These are phyloP conservation scores for Lathronympha strigana DNA, from an alignment of 2,888 invertebrate species.

Conservation along the genomic window DNA sequence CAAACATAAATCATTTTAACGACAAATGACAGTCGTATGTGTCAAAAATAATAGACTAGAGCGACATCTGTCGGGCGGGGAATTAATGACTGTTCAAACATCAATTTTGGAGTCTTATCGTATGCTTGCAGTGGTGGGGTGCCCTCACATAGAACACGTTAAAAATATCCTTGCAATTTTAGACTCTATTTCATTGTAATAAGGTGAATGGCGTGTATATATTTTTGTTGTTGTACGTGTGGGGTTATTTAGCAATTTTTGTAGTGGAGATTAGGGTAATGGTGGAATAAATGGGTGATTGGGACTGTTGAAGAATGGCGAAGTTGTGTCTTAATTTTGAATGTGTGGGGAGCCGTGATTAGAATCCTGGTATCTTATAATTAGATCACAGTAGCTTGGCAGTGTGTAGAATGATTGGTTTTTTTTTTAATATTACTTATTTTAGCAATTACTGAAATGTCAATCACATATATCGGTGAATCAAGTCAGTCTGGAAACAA, in stretches of 20 bases:
- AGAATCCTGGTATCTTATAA: slow-evolving; percentile 3
- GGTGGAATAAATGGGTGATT: slow-evolving; percentile 29
- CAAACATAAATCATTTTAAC: slow-evolving; percentile 64
- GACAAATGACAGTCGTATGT: slow-evolving; percentile 77
- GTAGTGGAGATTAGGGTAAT: slow-evolving; percentile 25
- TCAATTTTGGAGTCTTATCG: slow-evolving; percentile 79
- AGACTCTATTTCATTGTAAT: not conserved
- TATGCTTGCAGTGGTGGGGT: slow-evolving; percentile 64
- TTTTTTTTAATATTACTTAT: too few species aligned
- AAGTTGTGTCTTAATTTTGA: slow-evolving; percentile 21
- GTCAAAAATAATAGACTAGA: slow-evolving; percentile 80
- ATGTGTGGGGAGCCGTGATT: slow-evolving; percentile 7
- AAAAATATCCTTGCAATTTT: not conserved
- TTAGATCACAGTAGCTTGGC: slow-evolving; percentile 1
- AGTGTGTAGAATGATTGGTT: not conserved
- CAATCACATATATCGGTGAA: too few species aligned
- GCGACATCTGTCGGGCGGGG: slow-evolving; percentile 76
- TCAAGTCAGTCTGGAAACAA: too few species aligned
- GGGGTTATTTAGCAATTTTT: slow-evolving; percentile 25
- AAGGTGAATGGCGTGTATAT: not conserved
- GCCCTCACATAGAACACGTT: slow-evolving; percentile 41
- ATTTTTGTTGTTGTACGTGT: not conserved
- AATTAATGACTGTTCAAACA: slow-evolving; percentile 82
- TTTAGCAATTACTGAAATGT: too few species aligned
- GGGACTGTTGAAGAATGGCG: slow-evolving; percentile 5